Base-by-base conservation (phyloP, 2,888 invertebrate species). In the Theodoxus fluviatilis region DNA sequence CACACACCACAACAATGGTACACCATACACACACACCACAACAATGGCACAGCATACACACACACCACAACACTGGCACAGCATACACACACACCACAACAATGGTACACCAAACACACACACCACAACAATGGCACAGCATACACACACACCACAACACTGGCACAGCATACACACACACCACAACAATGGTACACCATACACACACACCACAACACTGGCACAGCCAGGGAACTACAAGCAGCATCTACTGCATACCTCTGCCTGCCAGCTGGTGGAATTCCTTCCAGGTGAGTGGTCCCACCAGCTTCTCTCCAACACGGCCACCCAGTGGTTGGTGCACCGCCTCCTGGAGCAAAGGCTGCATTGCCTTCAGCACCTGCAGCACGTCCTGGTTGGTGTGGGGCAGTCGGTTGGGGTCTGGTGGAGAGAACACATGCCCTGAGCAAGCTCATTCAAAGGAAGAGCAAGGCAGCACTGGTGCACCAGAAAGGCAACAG, bases 241-340 rank as follows among this genome's bases (percentile, higher is more conserved):
- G n/a, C n/a, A n/a, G n/a, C n/a, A n/a, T n/a, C n/a, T 67, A 2
- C 25, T 7, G 33, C 71, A 64, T 73, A 89, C 90, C 96, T 85
- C 96, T 90, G 9, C 96, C 97, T 52, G 97, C 96, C 73, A 98
- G 90, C 72, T 95, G 91, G 90, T 97, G 98, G 89, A 99, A 98
- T 87, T 98, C 96, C 68, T 97, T 91, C 98, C 98, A 99, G 1
- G 98, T 99, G 18, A 99, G 91, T 38, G 98, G 98, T 0, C 99
- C 99, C 76, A 94, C 93, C 55, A 99, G 95, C 0, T 93, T 93
- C 87, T 98, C 97, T 94, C 97, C 97, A 88, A 95, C 91, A 78
- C 94, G 91, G 31, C 86, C 86, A 28, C 86, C 85, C 4, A 86
- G 81, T 80, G 95, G 95, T 88, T 95, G 95, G 87, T 97, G 96